Conservation (phyloP, 2,888 invertebrate genomes). For the Hyalella azteca region DNA sequence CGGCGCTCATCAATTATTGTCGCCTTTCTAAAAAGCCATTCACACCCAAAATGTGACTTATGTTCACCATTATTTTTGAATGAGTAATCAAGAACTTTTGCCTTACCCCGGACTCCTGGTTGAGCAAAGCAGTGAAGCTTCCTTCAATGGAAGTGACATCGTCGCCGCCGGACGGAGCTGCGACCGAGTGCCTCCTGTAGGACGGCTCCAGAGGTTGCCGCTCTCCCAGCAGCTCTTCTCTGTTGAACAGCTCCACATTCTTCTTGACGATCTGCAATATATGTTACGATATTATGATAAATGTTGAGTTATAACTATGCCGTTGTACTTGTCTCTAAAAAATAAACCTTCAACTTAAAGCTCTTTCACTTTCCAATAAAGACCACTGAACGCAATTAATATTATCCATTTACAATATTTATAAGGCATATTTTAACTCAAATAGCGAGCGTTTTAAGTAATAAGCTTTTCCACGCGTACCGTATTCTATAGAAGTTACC, state of each 20-base stretch:
- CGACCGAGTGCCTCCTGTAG: no score
- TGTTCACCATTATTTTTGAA: neutral
- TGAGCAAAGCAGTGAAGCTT: neutral
- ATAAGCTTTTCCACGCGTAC: no score
- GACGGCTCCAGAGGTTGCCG: no score
- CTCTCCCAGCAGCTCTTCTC: neutral
- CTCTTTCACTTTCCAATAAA: no score
- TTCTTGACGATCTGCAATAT: neutral
- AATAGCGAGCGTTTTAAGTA: no score
- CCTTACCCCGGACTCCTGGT: neutral
- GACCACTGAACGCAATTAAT: no score
- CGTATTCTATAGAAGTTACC: no score
- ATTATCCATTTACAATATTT: no score
- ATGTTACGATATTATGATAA: neutral
- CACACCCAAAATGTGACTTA: neutral
- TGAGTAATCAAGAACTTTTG: neutral
- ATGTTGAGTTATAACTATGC: neutral
- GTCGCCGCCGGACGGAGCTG: neutral
- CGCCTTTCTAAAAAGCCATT: neutral
- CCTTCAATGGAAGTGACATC: neutral
- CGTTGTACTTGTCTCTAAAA: no score
- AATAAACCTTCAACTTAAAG: no score
- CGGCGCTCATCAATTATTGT: neutral
- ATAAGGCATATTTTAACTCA: no score
- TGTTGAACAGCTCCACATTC: neutral